Evolutionary conservation across 2,797 vertebrate genomes (phyloP).

Genomic region (Serranus cabrilla): DNA sequence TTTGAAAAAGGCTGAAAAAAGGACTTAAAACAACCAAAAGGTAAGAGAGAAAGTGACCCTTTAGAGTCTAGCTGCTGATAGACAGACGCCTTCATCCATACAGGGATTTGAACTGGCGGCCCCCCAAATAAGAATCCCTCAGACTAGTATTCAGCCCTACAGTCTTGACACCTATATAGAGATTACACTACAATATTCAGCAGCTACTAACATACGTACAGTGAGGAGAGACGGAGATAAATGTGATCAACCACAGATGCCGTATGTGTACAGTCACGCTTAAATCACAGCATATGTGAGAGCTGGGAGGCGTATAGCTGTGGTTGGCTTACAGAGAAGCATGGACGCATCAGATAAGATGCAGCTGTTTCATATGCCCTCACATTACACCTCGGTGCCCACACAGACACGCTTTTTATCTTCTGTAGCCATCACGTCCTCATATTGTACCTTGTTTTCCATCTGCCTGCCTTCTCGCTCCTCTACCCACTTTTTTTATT

Average conservation of each 20-base stretch:
- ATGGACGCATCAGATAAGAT: conserved; percentile 55
- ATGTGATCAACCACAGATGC: conserved; percentile 5
- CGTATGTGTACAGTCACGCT: conserved; percentile 14
- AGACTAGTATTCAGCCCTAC: not conserved
- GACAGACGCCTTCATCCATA: too few relatives aligned
- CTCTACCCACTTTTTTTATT: conserved; percentile 39
- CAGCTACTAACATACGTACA: not conserved
- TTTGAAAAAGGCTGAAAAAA: too few relatives aligned
- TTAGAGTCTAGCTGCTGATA: too few relatives aligned
- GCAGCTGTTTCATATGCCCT: conserved; percentile 56
- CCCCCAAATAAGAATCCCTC: not conserved
- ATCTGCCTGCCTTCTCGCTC: conserved; percentile 45
- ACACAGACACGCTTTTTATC: conserved; percentile 54
- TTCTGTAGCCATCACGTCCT: conserved; percentile 49
- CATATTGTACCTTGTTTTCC: conserved; percentile 55
- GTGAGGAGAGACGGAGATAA: not conserved
- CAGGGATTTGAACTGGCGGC: too few relatives aligned
- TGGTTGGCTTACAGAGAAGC: conserved; percentile 38
- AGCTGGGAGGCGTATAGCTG: conserved; percentile 9
- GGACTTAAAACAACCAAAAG: too few relatives aligned
- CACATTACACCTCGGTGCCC: conserved; percentile 60
- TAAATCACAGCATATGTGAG: conserved; percentile 40
- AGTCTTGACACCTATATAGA: not conserved
- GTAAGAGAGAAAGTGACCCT: too few relatives aligned
- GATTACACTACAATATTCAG: not conserved